These are phyloP conservation scores for Polyommatus icarus DNA, from an alignment of 2,888 invertebrate genomes.

Conservation along the genomic window DNA sequence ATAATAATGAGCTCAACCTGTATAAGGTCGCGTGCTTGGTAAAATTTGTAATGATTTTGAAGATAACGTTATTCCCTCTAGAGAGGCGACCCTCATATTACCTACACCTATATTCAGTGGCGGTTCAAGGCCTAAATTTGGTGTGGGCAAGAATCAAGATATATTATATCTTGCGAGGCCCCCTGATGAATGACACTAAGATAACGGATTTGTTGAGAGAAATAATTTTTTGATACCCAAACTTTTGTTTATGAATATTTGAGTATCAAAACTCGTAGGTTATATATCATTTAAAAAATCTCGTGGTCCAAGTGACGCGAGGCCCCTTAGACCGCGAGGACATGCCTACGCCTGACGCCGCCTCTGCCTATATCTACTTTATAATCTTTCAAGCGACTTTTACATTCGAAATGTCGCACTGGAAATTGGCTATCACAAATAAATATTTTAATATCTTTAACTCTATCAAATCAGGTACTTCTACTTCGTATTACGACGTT, in stretches of 20 bases:
- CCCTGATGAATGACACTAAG: too few species aligned
- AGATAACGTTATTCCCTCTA: neutral
- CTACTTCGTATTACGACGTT: slow-evolving; percentile 61
- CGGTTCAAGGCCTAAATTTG: too few species aligned
- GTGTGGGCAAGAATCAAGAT: too few species aligned
- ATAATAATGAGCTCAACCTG: neutral
- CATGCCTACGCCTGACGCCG: too few species aligned
- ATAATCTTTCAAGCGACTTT: neutral
- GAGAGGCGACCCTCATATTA: neutral
- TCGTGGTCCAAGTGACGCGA: too few species aligned
- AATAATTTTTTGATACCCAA: too few species aligned
- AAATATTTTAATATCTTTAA: neutral
- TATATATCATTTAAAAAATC: too few species aligned
- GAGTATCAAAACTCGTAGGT: too few species aligned
- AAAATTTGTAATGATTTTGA: neutral
- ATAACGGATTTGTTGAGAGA: too few species aligned
- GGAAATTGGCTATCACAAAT: slow-evolving; percentile 2
- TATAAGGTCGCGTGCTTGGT: neutral
- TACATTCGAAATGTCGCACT: neutral
- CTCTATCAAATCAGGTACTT: neutral
- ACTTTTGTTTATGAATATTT: too few species aligned
- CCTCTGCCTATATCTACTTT: neutral
- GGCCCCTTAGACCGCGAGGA: too few species aligned
- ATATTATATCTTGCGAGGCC: too few species aligned
- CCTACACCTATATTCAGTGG: neutral